Percentiles rank a stretch among this genome's conserved stretches.
Evolutionary conservation across 1,140 invertebrate genomes (phyloP).

Genomic region (roundworm (Caenorhabditis elegans)): WBcel235 BX284602.5:13886501-13887000

Average conservation of each 20-base stretch:
- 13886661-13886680: neutral
- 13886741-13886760: neutral
- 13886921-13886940: neutral
- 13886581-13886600: slow-evolving; percentile 52
- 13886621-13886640: slow-evolving; percentile 53
- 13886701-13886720: neutral
- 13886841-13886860: neutral
- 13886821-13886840: neutral
- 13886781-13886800: neutral
- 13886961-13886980: too few species aligned
- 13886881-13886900: slow-evolving; percentile 1
- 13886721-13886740: neutral
- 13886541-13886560: slow-evolving; percentile 68
- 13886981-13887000: too few species aligned
- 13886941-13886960: too few species aligned
- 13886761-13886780: neutral
- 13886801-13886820: neutral
- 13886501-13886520: slow-evolving; percentile 68
- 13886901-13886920: neutral
- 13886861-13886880: neutral
- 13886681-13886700: neutral
- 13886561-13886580: slow-evolving; percentile 69
- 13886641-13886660: slow-evolving; percentile 25
- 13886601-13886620: slow-evolving; percentile 58
- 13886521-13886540: slow-evolving; percentile 67